Conservation (phyloP, 2,113 vertebrate genomes). For the Albula goreensis region DNA sequence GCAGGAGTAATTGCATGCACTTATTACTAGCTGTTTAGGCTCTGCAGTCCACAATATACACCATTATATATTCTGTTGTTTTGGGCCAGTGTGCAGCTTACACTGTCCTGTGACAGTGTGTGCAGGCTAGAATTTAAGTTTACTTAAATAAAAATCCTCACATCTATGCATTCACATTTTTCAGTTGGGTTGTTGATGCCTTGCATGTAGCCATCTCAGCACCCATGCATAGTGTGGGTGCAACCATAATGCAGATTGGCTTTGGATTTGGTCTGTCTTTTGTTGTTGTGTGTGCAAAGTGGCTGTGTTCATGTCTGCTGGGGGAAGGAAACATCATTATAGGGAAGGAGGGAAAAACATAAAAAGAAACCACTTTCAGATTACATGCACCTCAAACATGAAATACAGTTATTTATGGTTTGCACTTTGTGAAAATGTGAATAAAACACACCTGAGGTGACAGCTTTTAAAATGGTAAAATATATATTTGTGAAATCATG, state of each 20-base stretch:
- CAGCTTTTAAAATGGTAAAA: no score
- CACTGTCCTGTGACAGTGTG: background rate
- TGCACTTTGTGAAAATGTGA: background rate
- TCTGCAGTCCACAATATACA: background rate
- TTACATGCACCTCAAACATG: background rate
- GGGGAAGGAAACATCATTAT: constrained; percentile 51
- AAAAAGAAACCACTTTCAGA: background rate
- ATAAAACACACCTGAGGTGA: no score
- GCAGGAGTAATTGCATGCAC: background rate
- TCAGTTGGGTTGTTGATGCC: background rate
- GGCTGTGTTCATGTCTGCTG: background rate
- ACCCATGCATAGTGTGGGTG: no score
- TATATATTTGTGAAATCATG: no score
- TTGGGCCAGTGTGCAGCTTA: background rate
- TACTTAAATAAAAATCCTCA: no score
- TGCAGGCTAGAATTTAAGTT: background rate
- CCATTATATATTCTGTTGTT: background rate
- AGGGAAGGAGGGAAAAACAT: background rate
- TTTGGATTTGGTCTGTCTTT: background rate
- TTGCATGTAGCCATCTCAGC: background rate
- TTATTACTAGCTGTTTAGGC: background rate
- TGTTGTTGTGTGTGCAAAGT: background rate
- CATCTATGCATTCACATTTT: background rate
- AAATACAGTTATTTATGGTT: background rate
- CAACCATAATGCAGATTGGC: background rate